Percentiles rank a stretch among this genome's conserved stretches.
Conservation (phyloP, 2,888 invertebrate genomes). For the Amiota mariae region DNA sequence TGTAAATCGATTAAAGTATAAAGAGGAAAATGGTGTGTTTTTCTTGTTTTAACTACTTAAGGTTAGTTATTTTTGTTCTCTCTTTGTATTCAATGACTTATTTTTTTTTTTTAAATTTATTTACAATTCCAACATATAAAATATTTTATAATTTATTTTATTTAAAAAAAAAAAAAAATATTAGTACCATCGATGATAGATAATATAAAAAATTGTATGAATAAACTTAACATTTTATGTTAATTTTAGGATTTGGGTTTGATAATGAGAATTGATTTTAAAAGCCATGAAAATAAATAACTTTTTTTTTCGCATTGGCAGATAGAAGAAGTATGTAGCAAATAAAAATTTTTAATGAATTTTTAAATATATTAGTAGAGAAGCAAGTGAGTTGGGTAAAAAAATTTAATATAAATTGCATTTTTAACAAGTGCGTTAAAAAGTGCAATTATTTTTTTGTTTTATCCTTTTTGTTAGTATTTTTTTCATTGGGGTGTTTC, state of each 20-base stretch:
- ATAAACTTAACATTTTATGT: constrained; percentile 57
- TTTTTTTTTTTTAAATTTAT: constrained; percentile 42
- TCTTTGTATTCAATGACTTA: neutral
- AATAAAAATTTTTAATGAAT: too few species aligned
- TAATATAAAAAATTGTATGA: neutral
- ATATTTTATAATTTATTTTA: neutral
- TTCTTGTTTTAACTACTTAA: constrained; percentile 26
- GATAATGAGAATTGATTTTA: neutral
- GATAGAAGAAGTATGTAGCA: too few species aligned
- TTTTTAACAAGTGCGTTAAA: constrained; percentile 72
- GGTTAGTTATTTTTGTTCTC: neutral
- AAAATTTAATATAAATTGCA: constrained; percentile 59
- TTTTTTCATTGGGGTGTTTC: constrained; percentile 44
- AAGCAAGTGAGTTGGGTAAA: neutral
- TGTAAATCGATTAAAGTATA: neutral
- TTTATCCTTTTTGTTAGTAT: constrained; percentile 15
- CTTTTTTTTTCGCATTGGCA: too few species aligned
- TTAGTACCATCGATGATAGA: neutral
- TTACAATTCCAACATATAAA: constrained; percentile 46
- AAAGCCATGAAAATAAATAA: neutral
- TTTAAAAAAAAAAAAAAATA: constrained; percentile 1
- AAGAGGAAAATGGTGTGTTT: neutral
- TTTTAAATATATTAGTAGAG: too few species aligned
- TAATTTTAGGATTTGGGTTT: constrained; percentile 32
- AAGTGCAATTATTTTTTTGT: constrained; percentile 62